Evolutionary conservation across 2,113 vertebrate genomes (phyloP).

Genomic region (Lipophrys pholis): DNA sequence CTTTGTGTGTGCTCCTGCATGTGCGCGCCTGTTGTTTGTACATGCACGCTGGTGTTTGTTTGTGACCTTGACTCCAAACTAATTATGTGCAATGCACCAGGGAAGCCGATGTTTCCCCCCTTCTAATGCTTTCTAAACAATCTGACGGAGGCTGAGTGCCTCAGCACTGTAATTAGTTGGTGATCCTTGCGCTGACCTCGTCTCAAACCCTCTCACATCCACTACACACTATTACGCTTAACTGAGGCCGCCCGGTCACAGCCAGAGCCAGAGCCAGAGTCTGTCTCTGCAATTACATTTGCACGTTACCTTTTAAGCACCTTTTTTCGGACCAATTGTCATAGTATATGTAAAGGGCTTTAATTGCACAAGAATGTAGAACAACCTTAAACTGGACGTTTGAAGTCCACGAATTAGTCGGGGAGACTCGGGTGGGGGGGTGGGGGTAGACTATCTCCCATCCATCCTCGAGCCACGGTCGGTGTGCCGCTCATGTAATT

Average conservation of each 20-base stretch:
- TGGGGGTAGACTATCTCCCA: not conserved
- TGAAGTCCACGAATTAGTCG: constrained; percentile 17
- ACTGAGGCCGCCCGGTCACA: constrained; percentile 31
- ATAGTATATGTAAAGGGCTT: constrained; percentile 30
- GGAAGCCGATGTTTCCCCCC: constrained; percentile 58
- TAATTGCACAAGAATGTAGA: constrained; percentile 35
- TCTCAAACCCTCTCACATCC: constrained; percentile 66
- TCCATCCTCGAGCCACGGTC: constrained; percentile 24
- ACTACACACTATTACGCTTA: constrained; percentile 58
- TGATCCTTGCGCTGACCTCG: constrained; percentile 71
- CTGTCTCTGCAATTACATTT: constrained; percentile 56
- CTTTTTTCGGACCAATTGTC: constrained; percentile 25
- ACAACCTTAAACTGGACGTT: constrained; percentile 20
- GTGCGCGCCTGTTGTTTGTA: constrained; percentile 31
- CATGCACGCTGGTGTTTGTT: constrained; percentile 54
- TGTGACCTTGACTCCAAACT: constrained; percentile 78
- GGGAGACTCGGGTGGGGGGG: not conserved
- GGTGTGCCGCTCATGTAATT: constrained; percentile 11
- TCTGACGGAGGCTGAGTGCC: constrained; percentile 69
- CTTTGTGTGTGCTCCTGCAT: constrained; percentile 20
- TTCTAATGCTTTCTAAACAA: constrained; percentile 74
- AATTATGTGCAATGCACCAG: constrained; percentile 78
- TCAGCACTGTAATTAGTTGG: constrained; percentile 71
- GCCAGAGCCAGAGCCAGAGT: constrained; percentile 21
- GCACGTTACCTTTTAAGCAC: constrained; percentile 48